Evolutionary conservation across 2,113 vertebrate genomes (phyloP), one percentile per base, ranked within the genome.

Genomic region (Cacatua alba): DNA sequence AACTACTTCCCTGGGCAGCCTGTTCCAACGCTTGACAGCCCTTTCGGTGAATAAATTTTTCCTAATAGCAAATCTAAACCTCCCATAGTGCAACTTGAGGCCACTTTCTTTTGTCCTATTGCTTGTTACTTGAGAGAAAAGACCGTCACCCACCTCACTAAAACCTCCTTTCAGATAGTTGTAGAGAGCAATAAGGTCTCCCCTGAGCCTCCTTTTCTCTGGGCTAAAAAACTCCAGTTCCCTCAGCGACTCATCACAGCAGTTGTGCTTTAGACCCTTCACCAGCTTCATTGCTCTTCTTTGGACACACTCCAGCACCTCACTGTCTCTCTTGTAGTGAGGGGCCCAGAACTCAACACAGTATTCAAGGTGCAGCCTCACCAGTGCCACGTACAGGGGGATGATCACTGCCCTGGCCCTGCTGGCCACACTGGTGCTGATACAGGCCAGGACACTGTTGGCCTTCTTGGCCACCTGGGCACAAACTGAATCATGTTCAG

Each of bases 181-280:
- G 26, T 29, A 37, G 35, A 52, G 51, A 67, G 25, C 2, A 11
- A 49, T 28, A 69, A 59, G 43, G 17, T 31, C 29, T 67, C 26
- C 7, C 28, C 24, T 57, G 19, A 64, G 14, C 33, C 53, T 44
- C 10, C 35, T 44, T 63, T 80, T 17, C 65, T 51, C 33, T 17
- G 23, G 10, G 17, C 24, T 51, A 19, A 89, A 57, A 6, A 57
- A 17, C 8, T 8, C 24, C 6, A 1, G 9, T 11, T 85, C 17
- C 33, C 17, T 35, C 48, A 80, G 62, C 5, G 0, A 0, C 16
- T 39, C 11, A 33, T 64, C 19, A 6, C 7, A 67, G 31, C 4
- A 26, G 17, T 14, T 64, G 49, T 51, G 3, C 14, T 69, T 37
- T 13, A 70, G 35, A 39, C 28, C 17, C 37, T 46, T n/a, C 35